Percentiles rank a stretch among this genome's conserved stretches.
Conservation (phyloP, 2,797 vertebrate species). For the Pseudomugil tenellus region DNA sequence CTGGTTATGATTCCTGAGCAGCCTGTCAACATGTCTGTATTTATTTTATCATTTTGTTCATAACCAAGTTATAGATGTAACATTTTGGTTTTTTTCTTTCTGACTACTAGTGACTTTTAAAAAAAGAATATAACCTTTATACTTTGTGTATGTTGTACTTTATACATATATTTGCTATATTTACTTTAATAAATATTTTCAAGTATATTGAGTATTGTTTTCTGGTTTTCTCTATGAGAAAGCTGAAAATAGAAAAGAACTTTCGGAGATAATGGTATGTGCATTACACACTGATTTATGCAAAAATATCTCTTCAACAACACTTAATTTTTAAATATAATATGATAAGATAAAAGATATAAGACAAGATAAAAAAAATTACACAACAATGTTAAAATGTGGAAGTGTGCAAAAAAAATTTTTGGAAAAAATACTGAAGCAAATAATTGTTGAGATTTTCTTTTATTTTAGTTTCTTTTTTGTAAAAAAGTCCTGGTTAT, state of each 20-base stretch:
- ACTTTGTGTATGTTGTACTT: constrained; percentile 68
- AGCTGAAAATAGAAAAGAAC: neutral
- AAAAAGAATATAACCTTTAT: constrained; percentile 69
- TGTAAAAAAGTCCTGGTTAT: too few species aligned
- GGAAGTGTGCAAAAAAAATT: too few species aligned
- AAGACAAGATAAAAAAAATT: too few species aligned
- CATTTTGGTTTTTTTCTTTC: constrained; percentile 58
- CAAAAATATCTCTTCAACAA: neutral
- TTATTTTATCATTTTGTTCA: constrained; percentile 72
- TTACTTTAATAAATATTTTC: constrained; percentile 82
- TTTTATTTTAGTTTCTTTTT: too few species aligned
- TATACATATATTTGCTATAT: constrained; percentile 63
- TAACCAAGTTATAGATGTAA: constrained; percentile 64
- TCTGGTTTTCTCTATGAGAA: neutral
- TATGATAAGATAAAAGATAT: too few species aligned
- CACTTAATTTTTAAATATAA: neutral
- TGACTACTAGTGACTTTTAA: constrained; percentile 66
- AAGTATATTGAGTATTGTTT: constrained; percentile 42
- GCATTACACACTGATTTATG: neutral
- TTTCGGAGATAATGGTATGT: too few species aligned
- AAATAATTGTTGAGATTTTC: too few species aligned
- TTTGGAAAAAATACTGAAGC: too few species aligned
- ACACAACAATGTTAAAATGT: too few species aligned
- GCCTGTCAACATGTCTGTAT: constrained; percentile 64
- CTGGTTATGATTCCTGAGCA: constrained; percentile 35